Base-by-base conservation (phyloP, 2,113 vertebrate species). In the Orthonyx spaldingii region DNA sequence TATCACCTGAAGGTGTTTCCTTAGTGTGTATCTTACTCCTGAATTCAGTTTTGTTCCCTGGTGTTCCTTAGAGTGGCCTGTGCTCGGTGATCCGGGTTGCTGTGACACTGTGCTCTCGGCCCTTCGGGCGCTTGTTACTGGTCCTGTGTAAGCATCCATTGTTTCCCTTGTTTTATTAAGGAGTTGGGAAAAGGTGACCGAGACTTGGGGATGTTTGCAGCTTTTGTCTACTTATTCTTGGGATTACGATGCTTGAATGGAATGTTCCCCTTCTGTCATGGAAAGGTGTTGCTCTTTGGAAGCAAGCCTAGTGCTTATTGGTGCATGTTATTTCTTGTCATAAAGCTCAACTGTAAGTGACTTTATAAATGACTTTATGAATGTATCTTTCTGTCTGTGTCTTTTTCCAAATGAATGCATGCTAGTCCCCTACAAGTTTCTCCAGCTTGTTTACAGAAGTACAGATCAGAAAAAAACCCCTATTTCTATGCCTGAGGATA, bases 21-120 rank as follows among this genome's bases (percentile, higher is more conserved):
- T 46, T 35, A 26, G 9, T 13, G 15, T 14, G 8, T 35, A 0
- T 21, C 16, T 56, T 59, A 4, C 20, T 70, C 11, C 7, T 17
- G 60, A 39, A 37, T 30, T 41, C 2, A 1, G 0, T 81, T 69
- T 70, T 77, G 16, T 89, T 53, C 26, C 35, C 39, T 5, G 3
- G 7, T 2, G 2, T 57, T 70, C 52, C 42, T 52, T 5, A 2
- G 21, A 49, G 28, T 42, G 75, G 17, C 23, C 11, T 44, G 19
- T 7, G 15, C 46, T 46, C 5, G 1, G 10, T 72, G n/a, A 55
- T 21, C 30, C 4, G 4, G 32, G 19, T 19, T 86, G 37, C 49
- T 0, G 0, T 78, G 33, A 3, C 9, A 5, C 41, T 13, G 52
- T 0, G 1, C 12, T 32, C 50, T 16, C 14, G 16, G 42, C 33